Percentiles rank a stretch among this genome's conserved stretches.
phyloP scores from a whole-genome alignment of 1,140 invertebrate genomes.

The Ceratina australensis region DNA sequence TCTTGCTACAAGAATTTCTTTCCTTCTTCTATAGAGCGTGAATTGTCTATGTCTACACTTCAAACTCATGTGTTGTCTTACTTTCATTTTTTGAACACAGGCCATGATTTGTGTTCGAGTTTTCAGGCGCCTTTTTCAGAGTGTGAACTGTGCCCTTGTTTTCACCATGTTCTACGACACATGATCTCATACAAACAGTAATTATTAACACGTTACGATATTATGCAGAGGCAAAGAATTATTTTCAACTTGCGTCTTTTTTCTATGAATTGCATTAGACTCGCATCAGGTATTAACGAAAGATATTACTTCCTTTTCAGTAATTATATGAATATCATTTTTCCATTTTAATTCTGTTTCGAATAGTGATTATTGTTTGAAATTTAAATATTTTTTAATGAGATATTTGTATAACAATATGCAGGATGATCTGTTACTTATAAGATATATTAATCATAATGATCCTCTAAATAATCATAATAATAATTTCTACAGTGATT shows the following conservation, averaged over 20 bases:
- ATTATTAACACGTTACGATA: constrained; percentile 15
- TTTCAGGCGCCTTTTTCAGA: constrained; percentile 30
- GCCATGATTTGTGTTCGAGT: constrained; percentile 28
- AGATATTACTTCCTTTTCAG: background rate
- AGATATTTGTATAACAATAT: no score
- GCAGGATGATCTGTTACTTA: no score
- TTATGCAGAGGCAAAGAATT: background rate
- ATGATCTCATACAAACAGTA: no score
- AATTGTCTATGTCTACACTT: constrained; percentile 20
- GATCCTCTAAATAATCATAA: no score
- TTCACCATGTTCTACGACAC: no score
- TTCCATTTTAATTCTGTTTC: background rate
- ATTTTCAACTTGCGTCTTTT: background rate
- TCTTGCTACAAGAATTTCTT: constrained; percentile 35
- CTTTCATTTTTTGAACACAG: background rate
- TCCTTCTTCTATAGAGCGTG: constrained; percentile 30
- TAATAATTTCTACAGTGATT: no score
- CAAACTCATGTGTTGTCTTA: background rate
- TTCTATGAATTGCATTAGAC: background rate
- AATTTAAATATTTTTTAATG: no score
- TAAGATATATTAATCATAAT: no score
- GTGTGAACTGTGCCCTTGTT: constrained; percentile 25
- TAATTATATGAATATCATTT: background rate
- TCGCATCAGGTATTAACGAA: background rate
- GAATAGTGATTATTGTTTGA: no score